phyloP scores from a whole-genome alignment of 1,140 invertebrate species.

The Meloidogyne exigua region DNA sequence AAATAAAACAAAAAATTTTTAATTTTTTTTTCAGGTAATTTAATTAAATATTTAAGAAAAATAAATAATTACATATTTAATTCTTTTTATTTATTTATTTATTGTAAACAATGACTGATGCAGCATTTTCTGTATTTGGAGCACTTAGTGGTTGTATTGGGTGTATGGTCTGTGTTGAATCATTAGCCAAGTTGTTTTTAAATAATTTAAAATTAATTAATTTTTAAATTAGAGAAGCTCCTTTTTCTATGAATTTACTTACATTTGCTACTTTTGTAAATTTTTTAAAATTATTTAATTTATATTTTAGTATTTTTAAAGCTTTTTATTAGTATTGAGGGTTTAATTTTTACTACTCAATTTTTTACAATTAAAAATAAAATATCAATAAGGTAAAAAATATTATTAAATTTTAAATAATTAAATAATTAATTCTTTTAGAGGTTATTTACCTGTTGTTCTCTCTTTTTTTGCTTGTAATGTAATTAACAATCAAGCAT shows the following conservation, averaged over 20 bases:
- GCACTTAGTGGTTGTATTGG: slow-evolving; percentile 58
- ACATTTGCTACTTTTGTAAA: slow-evolving; percentile 82
- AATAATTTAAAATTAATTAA: slow-evolving; percentile 10
- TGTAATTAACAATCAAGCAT: slow-evolving; percentile 91
- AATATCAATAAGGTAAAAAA: slow-evolving; percentile 69
- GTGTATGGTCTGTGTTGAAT: slow-evolving; percentile 59
- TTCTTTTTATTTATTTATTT: background rate
- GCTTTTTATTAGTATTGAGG: slow-evolving; percentile 81
- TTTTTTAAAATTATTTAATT: too few species aligned
- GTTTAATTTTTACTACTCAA: slow-evolving; percentile 83
- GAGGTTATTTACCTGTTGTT: slow-evolving; percentile 81
- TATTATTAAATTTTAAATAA: slow-evolving; percentile 22
- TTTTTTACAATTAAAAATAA: slow-evolving; percentile 76
- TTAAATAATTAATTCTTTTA: slow-evolving; percentile 65
- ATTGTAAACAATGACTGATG: slow-evolving; percentile 31
- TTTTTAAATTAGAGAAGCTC: slow-evolving; percentile 74
- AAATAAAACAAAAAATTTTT: background rate
- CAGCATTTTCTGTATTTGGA: slow-evolving; percentile 53
- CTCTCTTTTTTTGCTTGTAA: slow-evolving; percentile 86
- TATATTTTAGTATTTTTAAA: background rate
- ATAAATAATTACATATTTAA: too few species aligned
- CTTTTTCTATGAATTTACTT: slow-evolving; percentile 84
- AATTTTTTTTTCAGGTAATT: too few species aligned
- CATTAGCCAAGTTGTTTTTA: slow-evolving; percentile 52
- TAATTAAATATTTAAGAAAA: too few species aligned